phyloP scores from a whole-genome alignment of 2,113 vertebrate genomes.

The Nothobranchius furzeri region DNA sequence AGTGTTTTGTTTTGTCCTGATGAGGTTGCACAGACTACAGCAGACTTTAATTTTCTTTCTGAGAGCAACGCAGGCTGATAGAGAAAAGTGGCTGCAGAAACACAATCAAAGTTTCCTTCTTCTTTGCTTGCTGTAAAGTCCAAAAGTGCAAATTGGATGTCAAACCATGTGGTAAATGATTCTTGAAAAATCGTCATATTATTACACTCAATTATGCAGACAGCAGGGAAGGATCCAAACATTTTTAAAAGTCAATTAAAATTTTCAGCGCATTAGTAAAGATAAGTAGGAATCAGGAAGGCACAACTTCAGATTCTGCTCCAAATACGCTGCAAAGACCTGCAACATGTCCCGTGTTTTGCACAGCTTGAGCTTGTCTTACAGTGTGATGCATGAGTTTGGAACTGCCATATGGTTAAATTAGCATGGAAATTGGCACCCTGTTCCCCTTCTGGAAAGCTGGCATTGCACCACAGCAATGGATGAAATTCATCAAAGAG shows the following conservation, averaged over 20 bases:
- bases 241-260: conserved; percentile 42
- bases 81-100: conserved; percentile 5
- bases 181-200: conserved; percentile 30
- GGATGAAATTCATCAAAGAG: conserved; percentile 29
- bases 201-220: conserved; percentile 39
- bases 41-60: neutral
- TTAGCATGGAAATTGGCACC: conserved; percentile 32
- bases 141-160: conserved; percentile 28
- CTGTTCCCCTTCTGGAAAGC: conserved; percentile 20
- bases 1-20: conserved; percentile 22
- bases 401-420: conserved; percentile 41
- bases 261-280: conserved; percentile 8
- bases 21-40: conserved; percentile 2
- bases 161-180: conserved; percentile 11
- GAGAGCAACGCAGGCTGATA: neutral
- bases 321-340: conserved; percentile 5
- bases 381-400: conserved; percentile 15
- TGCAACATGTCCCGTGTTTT: conserved; percentile 4
- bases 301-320: conserved; percentile 21
- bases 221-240: conserved; percentile 11
- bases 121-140: conserved; percentile 4
- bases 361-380: conserved; percentile 18
- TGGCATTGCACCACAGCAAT: conserved; percentile 30
- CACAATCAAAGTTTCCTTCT: conserved; percentile 15
- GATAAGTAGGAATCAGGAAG: conserved; percentile 50